A percentile compares a stretch with the other conserved stretches of the same genome.
These are phyloP conservation scores for Gnathonemus longibarbis DNA, from an alignment of 2,113 vertebrate species.

Conservation along the genomic window DNA sequence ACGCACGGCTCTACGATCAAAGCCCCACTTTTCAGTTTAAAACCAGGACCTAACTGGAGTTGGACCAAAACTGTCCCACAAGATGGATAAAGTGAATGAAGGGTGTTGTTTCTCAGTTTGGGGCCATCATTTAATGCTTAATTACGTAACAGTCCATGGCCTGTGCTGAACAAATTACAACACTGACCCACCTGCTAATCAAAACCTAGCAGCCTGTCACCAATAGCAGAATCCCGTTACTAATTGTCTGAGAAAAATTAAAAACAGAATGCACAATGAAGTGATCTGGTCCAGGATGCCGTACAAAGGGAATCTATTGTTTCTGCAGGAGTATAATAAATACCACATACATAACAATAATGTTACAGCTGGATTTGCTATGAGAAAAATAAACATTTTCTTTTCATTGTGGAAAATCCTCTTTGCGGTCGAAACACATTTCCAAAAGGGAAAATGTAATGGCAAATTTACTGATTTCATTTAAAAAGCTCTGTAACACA, in stretches of 20 bases:
- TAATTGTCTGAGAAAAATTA: constrained; percentile 42
- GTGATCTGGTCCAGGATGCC: constrained; percentile 32
- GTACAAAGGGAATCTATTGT: constrained; percentile 25
- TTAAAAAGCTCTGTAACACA: constrained; percentile 24
- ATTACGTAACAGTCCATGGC: constrained; percentile 58
- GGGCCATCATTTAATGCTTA: constrained; percentile 59
- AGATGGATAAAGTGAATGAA: constrained; percentile 61
- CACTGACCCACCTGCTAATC: constrained; percentile 59
- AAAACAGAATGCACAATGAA: not conserved
- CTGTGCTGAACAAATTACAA: constrained; percentile 55
- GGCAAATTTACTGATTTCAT: constrained; percentile 27
- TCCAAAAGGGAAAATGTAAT: constrained; percentile 15
- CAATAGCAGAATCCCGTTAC: constrained; percentile 45
- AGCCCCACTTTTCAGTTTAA: constrained; percentile 27
- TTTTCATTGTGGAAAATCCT: constrained; percentile 24
- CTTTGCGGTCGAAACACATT: constrained; percentile 30
- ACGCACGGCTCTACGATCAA: not conserved
- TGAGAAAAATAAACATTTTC: constrained; percentile 24
- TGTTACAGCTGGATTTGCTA: constrained; percentile 35
- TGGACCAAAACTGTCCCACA: constrained; percentile 45
- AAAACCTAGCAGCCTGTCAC: constrained; percentile 46
- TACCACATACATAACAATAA: constrained; percentile 36
- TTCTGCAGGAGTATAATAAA: not conserved
- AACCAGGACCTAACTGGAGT: constrained; percentile 30
- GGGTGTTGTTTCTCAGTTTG: constrained; percentile 54